Evolutionary conservation across 2,113 vertebrate genomes (phyloP).

Genomic region (Neodon shergylaensis): DNA sequence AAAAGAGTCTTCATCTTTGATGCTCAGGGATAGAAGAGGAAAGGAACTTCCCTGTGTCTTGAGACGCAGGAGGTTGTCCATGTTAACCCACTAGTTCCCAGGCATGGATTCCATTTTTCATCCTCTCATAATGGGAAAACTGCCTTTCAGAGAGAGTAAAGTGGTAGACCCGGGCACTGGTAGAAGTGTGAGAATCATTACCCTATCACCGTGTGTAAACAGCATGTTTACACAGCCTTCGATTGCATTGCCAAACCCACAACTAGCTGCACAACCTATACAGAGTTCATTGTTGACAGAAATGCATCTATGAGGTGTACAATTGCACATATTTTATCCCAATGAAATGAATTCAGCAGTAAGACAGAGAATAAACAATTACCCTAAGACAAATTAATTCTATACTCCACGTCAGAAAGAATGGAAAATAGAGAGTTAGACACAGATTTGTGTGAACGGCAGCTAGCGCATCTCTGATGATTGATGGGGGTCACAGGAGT

Average conservation of each 20-base stretch:
- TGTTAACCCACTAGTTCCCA: not conserved
- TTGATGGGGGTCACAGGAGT: accelerated
- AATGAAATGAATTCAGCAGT: not conserved
- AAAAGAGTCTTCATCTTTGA: not conserved
- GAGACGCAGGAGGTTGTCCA: not conserved
- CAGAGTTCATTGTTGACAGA: too few relatives aligned
- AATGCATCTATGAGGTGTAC: too few relatives aligned
- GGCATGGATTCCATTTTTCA: not conserved
- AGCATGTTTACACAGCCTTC: not conserved
- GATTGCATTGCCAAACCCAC: not conserved
- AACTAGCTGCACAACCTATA: not conserved
- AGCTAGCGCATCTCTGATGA: not conserved
- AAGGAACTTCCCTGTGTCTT: not conserved
- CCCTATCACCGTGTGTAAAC: not conserved
- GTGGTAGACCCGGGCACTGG: not conserved
- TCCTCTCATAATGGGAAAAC: not conserved
- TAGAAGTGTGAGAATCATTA: not conserved
- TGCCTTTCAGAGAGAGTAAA: not conserved
- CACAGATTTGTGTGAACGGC: not conserved
- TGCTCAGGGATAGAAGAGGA: not conserved
- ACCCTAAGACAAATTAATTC: not conserved
- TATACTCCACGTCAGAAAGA: not conserved
- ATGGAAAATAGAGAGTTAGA: not conserved
- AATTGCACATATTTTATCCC: not conserved
- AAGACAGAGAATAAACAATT: not conserved